A percentile compares a stretch with the other conserved stretches of the same genome.
phyloP scores from a whole-genome alignment of 2,888 invertebrate species.

The Callosobruchus maculatus region DNA sequence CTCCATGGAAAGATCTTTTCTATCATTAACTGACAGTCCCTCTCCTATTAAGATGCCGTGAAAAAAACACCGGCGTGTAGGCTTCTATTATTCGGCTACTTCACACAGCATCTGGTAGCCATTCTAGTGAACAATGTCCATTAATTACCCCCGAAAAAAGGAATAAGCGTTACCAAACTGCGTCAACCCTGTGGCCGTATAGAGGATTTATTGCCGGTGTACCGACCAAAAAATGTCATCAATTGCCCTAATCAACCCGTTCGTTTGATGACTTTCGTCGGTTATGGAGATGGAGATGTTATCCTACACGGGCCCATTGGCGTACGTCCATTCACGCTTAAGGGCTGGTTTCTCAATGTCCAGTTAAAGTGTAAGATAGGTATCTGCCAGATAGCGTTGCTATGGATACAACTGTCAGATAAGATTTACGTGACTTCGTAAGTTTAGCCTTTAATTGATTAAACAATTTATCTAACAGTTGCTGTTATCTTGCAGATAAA shows the following conservation, averaged over 20 bases:
- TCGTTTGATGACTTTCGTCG: conserved; percentile 36
- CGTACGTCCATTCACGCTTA: neutral
- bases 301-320: conserved; percentile 22
- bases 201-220: neutral
- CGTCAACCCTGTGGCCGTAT: neutral
- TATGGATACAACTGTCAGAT: too few relatives aligned
- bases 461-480: too few relatives aligned
- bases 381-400: too few relatives aligned
- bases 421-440: too few relatives aligned
- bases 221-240: conserved; percentile 33
- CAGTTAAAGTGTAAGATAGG: too few relatives aligned
- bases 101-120: neutral
- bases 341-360: too few relatives aligned
- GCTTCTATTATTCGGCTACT: neutral
- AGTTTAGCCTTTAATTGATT: too few relatives aligned
- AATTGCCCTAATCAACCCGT: conserved; percentile 42
- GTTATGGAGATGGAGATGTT: conserved; percentile 38
- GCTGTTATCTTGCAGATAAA: too few relatives aligned
- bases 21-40: neutral
- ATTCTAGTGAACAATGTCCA: neutral
- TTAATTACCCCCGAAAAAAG: neutral
- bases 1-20: too few relatives aligned
- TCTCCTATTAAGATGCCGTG: neutral
- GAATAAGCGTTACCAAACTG: neutral
- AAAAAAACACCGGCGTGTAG: neutral